Conservation (phyloP, 2,113 vertebrate genomes). For the Oreochromis aureus region DNA sequence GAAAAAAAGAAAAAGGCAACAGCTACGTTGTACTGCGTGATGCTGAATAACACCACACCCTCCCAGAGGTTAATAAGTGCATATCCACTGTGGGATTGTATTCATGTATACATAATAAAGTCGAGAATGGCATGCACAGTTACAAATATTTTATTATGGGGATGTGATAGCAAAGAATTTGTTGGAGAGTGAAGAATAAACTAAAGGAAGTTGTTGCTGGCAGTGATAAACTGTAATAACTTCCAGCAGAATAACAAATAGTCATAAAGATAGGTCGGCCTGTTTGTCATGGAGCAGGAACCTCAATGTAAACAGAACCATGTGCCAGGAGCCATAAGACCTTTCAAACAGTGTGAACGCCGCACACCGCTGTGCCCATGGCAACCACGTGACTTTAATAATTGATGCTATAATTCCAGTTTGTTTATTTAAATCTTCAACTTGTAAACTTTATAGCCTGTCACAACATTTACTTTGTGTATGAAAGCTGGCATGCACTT, state of each 20-base stretch:
- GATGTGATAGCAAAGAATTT: background rate
- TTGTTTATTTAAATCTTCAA: background rate
- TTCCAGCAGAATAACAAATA: background rate
- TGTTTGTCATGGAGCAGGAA: background rate
- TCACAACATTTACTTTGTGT: background rate
- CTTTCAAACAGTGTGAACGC: background rate
- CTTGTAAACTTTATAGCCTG: background rate
- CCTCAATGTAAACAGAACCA: slow-evolving; percentile 1
- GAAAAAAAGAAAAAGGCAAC: background rate
- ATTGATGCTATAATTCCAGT: background rate
- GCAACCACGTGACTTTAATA: background rate
- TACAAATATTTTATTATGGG: background rate
- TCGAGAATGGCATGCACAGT: background rate
- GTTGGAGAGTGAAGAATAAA: background rate
- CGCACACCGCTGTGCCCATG: background rate
- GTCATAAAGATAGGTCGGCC: background rate
- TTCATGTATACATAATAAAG: background rate
- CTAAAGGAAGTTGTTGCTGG: background rate
- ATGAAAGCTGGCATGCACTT: background rate
- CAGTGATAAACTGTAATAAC: background rate
- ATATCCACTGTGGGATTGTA: background rate
- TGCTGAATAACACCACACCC: background rate
- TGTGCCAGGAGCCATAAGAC: background rate
- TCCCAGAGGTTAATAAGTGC: background rate
- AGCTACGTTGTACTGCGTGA: background rate